Percentiles rank a stretch among this genome's conserved stretches.
Evolutionary conservation across 2,888 invertebrate species (phyloP).

Genomic region (Aromia moschata): DNA sequence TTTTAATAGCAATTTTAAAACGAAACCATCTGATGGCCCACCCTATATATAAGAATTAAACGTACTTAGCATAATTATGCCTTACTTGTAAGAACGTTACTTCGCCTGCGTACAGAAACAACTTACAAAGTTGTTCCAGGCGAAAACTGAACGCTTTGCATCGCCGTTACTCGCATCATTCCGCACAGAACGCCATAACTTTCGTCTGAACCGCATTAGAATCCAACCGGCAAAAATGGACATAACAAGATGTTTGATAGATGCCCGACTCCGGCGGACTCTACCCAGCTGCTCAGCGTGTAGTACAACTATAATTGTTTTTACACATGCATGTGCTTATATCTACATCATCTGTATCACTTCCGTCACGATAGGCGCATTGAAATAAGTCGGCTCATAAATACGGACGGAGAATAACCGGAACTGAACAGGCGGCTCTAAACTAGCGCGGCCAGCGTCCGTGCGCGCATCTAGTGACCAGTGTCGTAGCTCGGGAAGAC

Average conservation of each 20-base stretch:
- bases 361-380: constrained; percentile 53
- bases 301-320: constrained; percentile 53
- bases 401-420: constrained; percentile 36
- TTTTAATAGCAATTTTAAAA: too few species aligned
- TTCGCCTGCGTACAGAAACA: too few species aligned
- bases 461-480: background rate
- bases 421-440: constrained; percentile 23
- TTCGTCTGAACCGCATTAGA: constrained; percentile 27
- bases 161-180: constrained; percentile 10
- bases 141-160: too few species aligned
- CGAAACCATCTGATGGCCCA: too few species aligned
- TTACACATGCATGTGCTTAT: constrained; percentile 54
- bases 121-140: too few species aligned
- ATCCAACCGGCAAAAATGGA: constrained; percentile 28
- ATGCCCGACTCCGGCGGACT: constrained; percentile 39
- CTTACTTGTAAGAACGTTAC: too few species aligned
- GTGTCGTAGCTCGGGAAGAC: background rate
- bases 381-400: constrained; percentile 47
- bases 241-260: constrained; percentile 45
- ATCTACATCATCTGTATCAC: constrained; percentile 54
- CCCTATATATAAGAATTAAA: too few species aligned
- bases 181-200: constrained; percentile 21
- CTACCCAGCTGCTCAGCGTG: constrained; percentile 47
- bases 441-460: constrained; percentile 10
- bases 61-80: too few species aligned